These are phyloP conservation scores for Hylomyscus alleni DNA, from an alignment of 2,797 vertebrate species.

Conservation along the genomic window DNA sequence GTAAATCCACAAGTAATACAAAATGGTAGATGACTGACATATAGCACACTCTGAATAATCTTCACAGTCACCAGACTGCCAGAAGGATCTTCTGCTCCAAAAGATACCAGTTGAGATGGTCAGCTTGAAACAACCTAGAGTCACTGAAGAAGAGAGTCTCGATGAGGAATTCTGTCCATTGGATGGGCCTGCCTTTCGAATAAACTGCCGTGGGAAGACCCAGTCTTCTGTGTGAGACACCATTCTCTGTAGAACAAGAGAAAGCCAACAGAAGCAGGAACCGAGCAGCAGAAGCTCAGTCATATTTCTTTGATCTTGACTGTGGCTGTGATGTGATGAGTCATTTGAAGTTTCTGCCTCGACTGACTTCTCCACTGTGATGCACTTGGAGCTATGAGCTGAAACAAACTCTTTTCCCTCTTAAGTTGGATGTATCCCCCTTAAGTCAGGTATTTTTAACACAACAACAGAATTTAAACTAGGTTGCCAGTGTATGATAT, in stretches of 20 bases:
- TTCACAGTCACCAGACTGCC: not conserved
- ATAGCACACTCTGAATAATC: not conserved
- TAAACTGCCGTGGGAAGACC: not conserved
- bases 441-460: not conserved
- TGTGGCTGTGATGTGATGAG: not conserved
- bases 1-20: not conserved
- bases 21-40: not conserved
- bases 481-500: not conserved
- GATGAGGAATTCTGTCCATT: not conserved
- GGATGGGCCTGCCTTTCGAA: too few relatives aligned
- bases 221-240: too few relatives aligned
- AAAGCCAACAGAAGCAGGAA: not conserved
- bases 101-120: not conserved
- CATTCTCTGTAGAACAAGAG: not conserved
- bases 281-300: not conserved
- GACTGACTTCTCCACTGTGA: not conserved
- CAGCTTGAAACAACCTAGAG: not conserved
- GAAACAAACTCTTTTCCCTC: not conserved
- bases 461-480: not conserved
- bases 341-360: not conserved
- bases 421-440: not conserved
- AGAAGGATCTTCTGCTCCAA: not conserved
- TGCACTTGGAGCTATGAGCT: not conserved
- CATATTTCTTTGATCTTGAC: not conserved
- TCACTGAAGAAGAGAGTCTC: not conserved